Percentiles rank a stretch among this genome's conserved stretches.
These are phyloP conservation scores for Trogon melanurus DNA, from an alignment of 2,113 vertebrate genomes.

Conservation along the genomic window DNA sequence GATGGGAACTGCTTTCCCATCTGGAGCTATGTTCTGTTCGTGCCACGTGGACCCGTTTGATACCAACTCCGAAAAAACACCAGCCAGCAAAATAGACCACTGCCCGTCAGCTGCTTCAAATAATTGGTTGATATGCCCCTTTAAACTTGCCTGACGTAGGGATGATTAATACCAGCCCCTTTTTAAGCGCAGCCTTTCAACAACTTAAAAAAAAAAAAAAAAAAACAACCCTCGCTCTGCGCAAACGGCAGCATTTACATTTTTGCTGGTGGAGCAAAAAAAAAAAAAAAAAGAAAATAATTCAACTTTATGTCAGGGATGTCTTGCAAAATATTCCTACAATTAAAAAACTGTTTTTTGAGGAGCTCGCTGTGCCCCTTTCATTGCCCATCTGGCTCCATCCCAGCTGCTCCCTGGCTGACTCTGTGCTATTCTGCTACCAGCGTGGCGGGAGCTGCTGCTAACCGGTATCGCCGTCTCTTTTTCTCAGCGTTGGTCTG, in stretches of 20 bases:
- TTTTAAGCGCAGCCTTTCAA: conserved; percentile 46
- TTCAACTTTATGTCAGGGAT: conserved; percentile 65
- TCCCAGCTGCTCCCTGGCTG: conserved; percentile 72
- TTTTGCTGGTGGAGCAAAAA: conserved; percentile 67
- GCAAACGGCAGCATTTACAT: conserved; percentile 58
- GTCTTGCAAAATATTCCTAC: conserved; percentile 51
- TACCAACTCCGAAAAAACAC: conserved; percentile 3
- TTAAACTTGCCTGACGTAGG: conserved; percentile 27
- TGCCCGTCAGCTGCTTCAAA: conserved; percentile 54
- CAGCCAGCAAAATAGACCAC: conserved; percentile 47
- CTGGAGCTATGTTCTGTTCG: conserved; percentile 66
- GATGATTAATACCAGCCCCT: conserved; percentile 38
- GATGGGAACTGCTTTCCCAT: conserved; percentile 71
- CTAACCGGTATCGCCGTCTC: not conserved
- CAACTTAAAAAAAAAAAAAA: not conserved
- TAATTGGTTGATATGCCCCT: conserved; percentile 19
- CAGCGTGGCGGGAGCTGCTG: conserved; percentile 19
- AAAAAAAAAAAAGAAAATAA: conserved; percentile 64
- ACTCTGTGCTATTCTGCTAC: conserved; percentile 39
- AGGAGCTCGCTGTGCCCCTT: conserved; percentile 57
- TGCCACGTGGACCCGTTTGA: conserved; percentile 52
- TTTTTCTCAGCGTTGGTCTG: not conserved
- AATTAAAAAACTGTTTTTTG: conserved; percentile 52
- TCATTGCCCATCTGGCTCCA: conserved; percentile 71
- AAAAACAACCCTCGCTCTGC: not conserved